These are phyloP conservation scores for Oreortyx pictus DNA, from an alignment of 2,797 vertebrate species.

Conservation along the genomic window DNA sequence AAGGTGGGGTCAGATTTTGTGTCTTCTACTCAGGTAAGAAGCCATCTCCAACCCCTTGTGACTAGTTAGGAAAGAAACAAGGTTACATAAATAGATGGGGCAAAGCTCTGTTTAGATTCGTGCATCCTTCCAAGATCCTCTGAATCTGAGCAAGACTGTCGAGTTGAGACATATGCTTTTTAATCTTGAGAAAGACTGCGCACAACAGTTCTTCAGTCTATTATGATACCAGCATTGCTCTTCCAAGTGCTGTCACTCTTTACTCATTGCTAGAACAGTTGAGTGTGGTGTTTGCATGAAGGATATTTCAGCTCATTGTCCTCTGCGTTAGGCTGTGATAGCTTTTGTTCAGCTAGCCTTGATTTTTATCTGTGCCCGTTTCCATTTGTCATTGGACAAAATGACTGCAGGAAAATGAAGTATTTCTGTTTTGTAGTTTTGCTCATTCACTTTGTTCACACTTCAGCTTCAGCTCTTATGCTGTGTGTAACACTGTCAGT, in stretches of 20 bases:
- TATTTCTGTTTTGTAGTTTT: background rate
- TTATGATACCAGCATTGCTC: background rate
- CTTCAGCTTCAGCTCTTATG: background rate
- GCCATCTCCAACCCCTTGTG: background rate
- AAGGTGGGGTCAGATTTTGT: background rate
- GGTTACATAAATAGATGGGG: background rate
- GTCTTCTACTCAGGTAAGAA: background rate
- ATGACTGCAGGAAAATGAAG: background rate
- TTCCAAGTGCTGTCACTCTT: background rate
- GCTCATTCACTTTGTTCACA: background rate
- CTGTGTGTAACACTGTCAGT: background rate
- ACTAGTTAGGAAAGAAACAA: background rate
- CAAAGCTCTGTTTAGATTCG: background rate
- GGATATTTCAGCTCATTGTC: background rate
- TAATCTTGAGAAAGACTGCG: background rate
- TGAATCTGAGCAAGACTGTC: background rate
- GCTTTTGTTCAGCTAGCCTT: conserved; percentile 21
- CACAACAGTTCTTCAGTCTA: background rate
- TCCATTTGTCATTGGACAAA: background rate
- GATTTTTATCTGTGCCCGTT: background rate
- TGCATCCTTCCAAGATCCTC: background rate
- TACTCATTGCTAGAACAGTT: background rate
- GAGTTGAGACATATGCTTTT: background rate
- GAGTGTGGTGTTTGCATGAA: background rate
- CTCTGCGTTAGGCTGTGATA: background rate